phyloP scores from a whole-genome alignment of 92 coral and sea anemone species.

The Siderastrea radians region DNA sequence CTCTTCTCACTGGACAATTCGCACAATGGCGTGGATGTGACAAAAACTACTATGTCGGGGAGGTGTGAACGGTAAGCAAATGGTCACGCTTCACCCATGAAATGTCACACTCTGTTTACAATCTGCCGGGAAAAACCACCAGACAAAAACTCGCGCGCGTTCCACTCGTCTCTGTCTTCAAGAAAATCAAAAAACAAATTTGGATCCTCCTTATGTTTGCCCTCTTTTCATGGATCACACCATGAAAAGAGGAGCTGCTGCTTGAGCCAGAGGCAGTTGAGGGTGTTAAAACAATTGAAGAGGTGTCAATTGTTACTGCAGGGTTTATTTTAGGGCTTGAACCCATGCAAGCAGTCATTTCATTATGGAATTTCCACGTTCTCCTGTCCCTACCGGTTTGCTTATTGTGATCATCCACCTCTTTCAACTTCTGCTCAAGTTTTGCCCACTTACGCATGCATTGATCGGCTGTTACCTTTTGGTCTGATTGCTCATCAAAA shows the following conservation, averaged over 20 bases:
- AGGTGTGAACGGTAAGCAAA: too few species aligned
- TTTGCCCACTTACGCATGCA: slow-evolving; percentile 72
- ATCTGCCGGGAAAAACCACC: too few species aligned
- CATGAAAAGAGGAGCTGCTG: slow-evolving; percentile 22
- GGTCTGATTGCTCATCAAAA: slow-evolving; percentile 26
- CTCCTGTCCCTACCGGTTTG: slow-evolving; percentile 59
- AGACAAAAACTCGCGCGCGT: too few species aligned
- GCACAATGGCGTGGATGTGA: too few species aligned
- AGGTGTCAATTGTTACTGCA: slow-evolving; percentile 62
- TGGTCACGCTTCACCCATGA: too few species aligned
- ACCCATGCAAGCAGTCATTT: slow-evolving; percentile 61
- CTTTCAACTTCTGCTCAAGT: slow-evolving; percentile 55
- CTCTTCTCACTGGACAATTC: too few species aligned
- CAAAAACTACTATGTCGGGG: too few species aligned
- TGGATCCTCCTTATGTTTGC: too few species aligned
- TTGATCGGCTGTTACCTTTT: slow-evolving; percentile 59
- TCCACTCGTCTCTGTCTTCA: too few species aligned
- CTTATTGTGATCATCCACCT: slow-evolving; percentile 67
- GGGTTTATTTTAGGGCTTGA: slow-evolving; percentile 77
- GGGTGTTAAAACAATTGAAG: background rate
- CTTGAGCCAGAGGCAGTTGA: slow-evolving; percentile 1
- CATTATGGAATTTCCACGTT: slow-evolving; percentile 66
- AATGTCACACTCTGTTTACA: too few species aligned
- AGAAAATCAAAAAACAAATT: too few species aligned
- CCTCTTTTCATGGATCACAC: too few species aligned